Evolutionary conservation across 2,888 invertebrate species (phyloP), one percentile per base, ranked within the genome.

Genomic region (Ischnus inquisitorius): DNA sequence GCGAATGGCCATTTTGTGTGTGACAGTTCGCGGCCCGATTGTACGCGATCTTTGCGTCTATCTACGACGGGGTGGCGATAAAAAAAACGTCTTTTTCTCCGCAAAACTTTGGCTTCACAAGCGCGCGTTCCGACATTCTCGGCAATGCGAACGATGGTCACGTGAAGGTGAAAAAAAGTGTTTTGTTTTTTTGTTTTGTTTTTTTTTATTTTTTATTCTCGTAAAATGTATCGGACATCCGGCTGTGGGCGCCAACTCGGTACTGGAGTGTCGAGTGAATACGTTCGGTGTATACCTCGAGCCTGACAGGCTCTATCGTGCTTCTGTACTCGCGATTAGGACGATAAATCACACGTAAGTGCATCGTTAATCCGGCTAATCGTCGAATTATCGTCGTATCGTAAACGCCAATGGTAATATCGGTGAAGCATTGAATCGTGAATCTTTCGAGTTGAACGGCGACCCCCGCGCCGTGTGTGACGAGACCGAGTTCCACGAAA

Each of bases 1-100:
- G 94, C 95, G 94, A 95, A 95, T 95, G 95, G 95, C 95, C 95
- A 95, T 95, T 94, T 95, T 95, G 94, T 95, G 95, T 94, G 95
- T 95, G 95, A 95, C 95, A 95, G 95, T 95, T 92, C 89, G 77
- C 82, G 74, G 82, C 67, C 80, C 79, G 83, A 67, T 75, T 34
- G 74, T 62, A 72, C 34, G 25, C 69, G 76, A 76, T 79, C 82
- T 72, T 71, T 76, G 82, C 85, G 78, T 82, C 71, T 82, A 67
- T 80, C 82, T 68, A 16, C 51, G 12, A 19, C 46, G 22, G 14
- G 25, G n/a, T n/a, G 41, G 8, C 43, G 46, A 46, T 14, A 46
- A 60, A 60, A n/a, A 60, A 60, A 22, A 60, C 16, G 3, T 48
- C 28, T 46, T 68, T 28, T 69, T 19, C 3, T 19, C 3, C 34